A percentile compares a stretch with the other conserved stretches of the same genome.
Evolutionary conservation across 2,797 vertebrate species (phyloP).

Genomic region (Acropternis orthonyx): DNA sequence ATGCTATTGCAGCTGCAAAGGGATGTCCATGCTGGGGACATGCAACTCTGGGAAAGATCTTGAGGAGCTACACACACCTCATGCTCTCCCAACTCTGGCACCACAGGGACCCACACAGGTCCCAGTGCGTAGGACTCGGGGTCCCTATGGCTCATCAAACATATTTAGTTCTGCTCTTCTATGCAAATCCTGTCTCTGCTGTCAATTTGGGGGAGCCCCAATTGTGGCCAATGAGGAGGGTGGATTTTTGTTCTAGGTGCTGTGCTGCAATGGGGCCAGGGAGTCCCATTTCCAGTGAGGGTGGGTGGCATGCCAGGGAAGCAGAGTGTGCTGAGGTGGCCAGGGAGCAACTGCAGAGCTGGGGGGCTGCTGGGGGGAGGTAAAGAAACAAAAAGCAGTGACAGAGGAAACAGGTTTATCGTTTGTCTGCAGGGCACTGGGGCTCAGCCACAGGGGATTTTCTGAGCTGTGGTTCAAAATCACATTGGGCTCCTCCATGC

Average conservation of each 20-base stretch:
- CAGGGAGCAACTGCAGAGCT: accelerated
- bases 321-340: accelerated
- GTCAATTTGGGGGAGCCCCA: accelerated
- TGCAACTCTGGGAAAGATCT: not conserved
- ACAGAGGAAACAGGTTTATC: not conserved
- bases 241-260: not conserved
- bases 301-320: accelerated
- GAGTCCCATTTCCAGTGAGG: accelerated
- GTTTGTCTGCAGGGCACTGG: accelerated
- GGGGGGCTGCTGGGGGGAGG: not conserved
- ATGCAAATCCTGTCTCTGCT: not conserved
- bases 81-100: accelerated
- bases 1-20: accelerated
- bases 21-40: not conserved
- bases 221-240: accelerated
- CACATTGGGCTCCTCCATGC: not conserved
- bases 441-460: not conserved
- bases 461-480: not conserved
- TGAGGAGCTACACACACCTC: not conserved
- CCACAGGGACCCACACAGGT: accelerated
- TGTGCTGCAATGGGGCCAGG: accelerated
- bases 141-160: not conserved
- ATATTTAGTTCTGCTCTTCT: not conserved
- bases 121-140: accelerated
- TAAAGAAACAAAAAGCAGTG: not conserved